phyloP scores from a whole-genome alignment of 1,140 invertebrate genomes.

The Zaprionus ghesquierei region DNA sequence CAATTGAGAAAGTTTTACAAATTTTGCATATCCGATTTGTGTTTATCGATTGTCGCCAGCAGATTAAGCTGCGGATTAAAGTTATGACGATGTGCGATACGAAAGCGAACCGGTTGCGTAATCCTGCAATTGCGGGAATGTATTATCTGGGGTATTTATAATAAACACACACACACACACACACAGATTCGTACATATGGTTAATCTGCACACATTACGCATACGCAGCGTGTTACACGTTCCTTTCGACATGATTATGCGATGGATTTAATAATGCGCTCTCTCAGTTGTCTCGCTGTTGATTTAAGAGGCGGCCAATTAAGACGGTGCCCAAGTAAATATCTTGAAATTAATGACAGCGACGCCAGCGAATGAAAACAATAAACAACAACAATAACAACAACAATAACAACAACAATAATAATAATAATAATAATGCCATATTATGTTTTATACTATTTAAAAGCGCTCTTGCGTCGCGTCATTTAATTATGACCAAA shows the following conservation, averaged over 20 bases:
- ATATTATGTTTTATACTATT: conserved; percentile 30
- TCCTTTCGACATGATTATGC: not conserved
- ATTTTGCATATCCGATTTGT: conserved; percentile 19
- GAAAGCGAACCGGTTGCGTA: not conserved
- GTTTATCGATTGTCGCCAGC: not conserved
- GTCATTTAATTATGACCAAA: conserved; percentile 68
- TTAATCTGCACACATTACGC: conserved; percentile 43
- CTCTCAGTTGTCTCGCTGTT: conserved; percentile 23
- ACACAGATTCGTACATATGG: not conserved
- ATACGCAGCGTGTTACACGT: conserved; percentile 62
- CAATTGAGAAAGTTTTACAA: conserved; percentile 12
- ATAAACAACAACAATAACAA: conserved; percentile 40
- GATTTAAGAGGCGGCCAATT: conserved; percentile 35
- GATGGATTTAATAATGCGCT: conserved; percentile 19
- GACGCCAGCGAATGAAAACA: conserved; percentile 27
- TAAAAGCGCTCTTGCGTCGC: conserved; percentile 54
- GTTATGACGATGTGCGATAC: not conserved
- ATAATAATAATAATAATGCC: conserved; percentile 37
- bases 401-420: conserved; percentile 37
- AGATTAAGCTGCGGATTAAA: not conserved
- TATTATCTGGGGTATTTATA: not conserved
- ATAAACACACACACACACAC: no score
- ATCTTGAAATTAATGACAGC: conserved; percentile 64
- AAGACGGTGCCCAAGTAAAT: conserved; percentile 41
- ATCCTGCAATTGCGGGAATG: conserved; percentile 4